These are phyloP conservation scores for Pogonocichla stellata DNA, from an alignment of 2,113 vertebrate species.

Conservation along the genomic window DNA sequence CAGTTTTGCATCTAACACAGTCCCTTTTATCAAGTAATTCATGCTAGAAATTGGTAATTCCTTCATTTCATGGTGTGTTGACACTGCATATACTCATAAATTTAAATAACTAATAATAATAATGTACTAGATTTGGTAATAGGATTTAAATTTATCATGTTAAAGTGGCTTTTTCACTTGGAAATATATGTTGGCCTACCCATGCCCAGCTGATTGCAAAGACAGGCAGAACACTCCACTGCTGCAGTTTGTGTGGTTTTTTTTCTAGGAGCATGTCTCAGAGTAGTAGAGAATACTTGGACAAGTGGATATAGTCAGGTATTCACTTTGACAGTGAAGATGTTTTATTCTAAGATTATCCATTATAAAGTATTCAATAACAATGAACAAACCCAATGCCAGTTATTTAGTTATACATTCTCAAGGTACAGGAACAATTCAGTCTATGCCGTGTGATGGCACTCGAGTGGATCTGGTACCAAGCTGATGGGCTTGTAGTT, in stretches of 20 bases:
- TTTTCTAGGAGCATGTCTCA: not conserved
- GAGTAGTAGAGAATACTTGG: not conserved
- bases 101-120: constrained; percentile 23
- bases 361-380: not conserved
- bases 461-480: not conserved
- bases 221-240: not conserved
- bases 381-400: not conserved
- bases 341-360: not conserved
- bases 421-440: not conserved
- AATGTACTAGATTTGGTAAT: not conserved
- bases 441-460: not conserved
- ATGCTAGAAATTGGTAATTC: constrained; percentile 35
- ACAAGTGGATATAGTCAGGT: not conserved
- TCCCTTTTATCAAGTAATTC: constrained; percentile 33
- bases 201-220: not conserved
- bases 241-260: not conserved
- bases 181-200: not conserved
- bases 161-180: not conserved
- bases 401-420: not conserved
- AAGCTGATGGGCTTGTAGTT: not conserved
- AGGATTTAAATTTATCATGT: not conserved
- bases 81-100: not conserved
- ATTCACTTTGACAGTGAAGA: not conserved
- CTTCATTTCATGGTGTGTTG: constrained; percentile 43
- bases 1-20: not conserved